phyloP scores from a whole-genome alignment of 2,113 vertebrate species.

The Polypterus bichir region DNA sequence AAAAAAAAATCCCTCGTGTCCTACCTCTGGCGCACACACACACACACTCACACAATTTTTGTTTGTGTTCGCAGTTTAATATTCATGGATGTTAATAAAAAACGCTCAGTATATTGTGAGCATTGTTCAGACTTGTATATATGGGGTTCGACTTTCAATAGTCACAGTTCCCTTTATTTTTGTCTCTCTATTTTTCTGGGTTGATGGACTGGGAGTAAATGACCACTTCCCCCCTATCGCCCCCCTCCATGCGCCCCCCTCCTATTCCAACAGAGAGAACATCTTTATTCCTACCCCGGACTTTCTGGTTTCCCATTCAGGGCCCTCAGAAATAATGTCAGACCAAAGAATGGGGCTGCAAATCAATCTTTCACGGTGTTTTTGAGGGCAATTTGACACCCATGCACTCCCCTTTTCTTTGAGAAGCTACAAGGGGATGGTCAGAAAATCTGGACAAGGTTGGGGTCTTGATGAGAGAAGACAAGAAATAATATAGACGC shows the following conservation, averaged over 20 bases:
- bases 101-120: constrained; percentile 72
- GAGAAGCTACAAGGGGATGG: constrained; percentile 62
- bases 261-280: constrained; percentile 69
- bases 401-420: constrained; percentile 61
- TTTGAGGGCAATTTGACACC: constrained; percentile 80
- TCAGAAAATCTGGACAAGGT: constrained; percentile 46
- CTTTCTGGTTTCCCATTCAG: constrained; percentile 68
- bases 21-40: constrained; percentile 37
- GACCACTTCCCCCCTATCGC: constrained; percentile 47
- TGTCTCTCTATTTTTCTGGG: constrained; percentile 66
- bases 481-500: constrained; percentile 42
- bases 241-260: constrained; percentile 20
- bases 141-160: constrained; percentile 61
- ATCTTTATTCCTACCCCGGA: constrained; percentile 85
- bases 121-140: constrained; percentile 75
- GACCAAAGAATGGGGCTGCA: constrained; percentile 72
- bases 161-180: constrained; percentile 59
- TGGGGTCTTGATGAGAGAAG: constrained; percentile 40
- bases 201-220: constrained; percentile 83
- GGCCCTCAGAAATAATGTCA: constrained; percentile 68
- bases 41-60: constrained; percentile 38
- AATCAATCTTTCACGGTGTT: constrained; percentile 90
- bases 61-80: constrained; percentile 67
- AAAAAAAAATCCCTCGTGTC: constrained; percentile 15
- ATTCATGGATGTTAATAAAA: constrained; percentile 93